Evolutionary conservation across 2,797 vertebrate genomes (phyloP).

Genomic region (Glyptemys insculpta): DNA sequence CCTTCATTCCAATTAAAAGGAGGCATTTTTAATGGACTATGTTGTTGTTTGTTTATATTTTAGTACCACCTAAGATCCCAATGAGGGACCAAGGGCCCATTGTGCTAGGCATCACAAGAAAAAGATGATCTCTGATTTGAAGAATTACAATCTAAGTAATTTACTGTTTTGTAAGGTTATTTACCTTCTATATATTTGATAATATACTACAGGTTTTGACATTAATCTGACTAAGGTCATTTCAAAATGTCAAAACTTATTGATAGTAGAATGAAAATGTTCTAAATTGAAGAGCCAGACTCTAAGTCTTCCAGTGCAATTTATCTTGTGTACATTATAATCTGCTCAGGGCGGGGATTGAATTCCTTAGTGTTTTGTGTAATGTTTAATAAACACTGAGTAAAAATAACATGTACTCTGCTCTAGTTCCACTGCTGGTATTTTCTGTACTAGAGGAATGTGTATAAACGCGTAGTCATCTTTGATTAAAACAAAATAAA

Average conservation of each 20-base stretch:
- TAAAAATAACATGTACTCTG: not conserved
- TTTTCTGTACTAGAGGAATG: not conserved
- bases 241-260: not conserved
- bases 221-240: not conserved
- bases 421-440: not conserved
- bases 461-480: not conserved
- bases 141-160: not conserved
- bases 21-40: not conserved
- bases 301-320: not conserved
- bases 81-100: not conserved
- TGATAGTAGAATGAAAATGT: not conserved
- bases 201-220: not conserved
- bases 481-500: not conserved
- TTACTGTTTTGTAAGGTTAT: not conserved
- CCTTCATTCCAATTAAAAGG: not conserved
- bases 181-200: not conserved
- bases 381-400: not conserved
- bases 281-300: not conserved
- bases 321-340: not conserved
- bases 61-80: not conserved
- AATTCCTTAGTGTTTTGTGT: not conserved
- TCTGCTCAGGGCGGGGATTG: conserved; percentile 21
- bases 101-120: not conserved
- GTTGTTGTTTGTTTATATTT: not conserved
- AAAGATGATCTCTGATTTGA: not conserved